Conservation (phyloP, 2,888 invertebrate species). For the Aricia artaxerxes region DNA sequence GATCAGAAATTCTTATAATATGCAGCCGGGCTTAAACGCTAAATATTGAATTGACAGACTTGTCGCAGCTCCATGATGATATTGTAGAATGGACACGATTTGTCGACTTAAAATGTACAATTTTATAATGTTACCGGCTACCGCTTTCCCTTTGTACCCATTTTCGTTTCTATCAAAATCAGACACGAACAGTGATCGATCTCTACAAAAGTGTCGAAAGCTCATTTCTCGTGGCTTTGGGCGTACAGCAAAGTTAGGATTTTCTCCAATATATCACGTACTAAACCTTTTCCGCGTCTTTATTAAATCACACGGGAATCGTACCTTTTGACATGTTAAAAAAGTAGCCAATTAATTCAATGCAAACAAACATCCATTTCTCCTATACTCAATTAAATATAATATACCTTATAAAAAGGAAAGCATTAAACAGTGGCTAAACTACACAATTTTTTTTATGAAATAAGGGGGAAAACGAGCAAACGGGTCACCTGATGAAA, state of each 20-base stretch:
- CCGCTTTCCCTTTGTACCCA: not conserved
- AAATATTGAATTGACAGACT: too few relatives aligned
- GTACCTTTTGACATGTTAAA: not conserved
- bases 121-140: not conserved
- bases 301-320: not conserved
- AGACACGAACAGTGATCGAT: not conserved
- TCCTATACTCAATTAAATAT: too few relatives aligned
- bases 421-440: too few relatives aligned
- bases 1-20: too few relatives aligned
- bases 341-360: not conserved
- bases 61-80: not conserved
- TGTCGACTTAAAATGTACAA: not conserved
- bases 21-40: too few relatives aligned
- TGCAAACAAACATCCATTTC: not conserved
- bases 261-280: not conserved
- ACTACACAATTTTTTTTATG: too few relatives aligned
- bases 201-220: not conserved
- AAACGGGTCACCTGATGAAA: too few relatives aligned
- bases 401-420: too few relatives aligned
- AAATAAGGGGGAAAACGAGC: too few relatives aligned
- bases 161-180: conserved; percentile 6
- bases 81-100: not conserved
- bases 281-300: not conserved
- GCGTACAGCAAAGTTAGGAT: not conserved
- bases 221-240: not conserved